phyloP scores from a whole-genome alignment of 2,797 vertebrate species.

The Bryconaethiops microstoma region DNA sequence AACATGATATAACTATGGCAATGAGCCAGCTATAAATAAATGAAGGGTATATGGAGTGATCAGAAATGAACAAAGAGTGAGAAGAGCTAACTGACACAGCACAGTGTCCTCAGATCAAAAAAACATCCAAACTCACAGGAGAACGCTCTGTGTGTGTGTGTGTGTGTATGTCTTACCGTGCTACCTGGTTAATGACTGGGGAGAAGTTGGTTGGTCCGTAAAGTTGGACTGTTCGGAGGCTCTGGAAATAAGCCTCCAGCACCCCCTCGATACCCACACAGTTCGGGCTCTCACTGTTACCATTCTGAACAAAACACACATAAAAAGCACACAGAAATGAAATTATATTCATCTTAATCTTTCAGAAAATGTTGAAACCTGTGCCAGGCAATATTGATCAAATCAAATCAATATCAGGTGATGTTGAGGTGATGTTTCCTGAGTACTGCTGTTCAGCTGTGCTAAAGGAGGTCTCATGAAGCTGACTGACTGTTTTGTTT shows the following conservation, averaged over 20 bases:
- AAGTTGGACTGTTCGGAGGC: slow-evolving; percentile 93
- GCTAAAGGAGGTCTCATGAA: too few relatives aligned
- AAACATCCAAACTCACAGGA: slow-evolving; percentile 6
- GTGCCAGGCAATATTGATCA: background rate
- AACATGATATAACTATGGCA: slow-evolving; percentile 37
- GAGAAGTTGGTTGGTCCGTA: slow-evolving; percentile 97
- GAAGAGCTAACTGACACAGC: slow-evolving; percentile 13
- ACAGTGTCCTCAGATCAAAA: slow-evolving; percentile 9
- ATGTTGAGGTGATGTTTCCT: background rate
- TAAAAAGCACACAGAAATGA: background rate
- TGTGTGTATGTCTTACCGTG: slow-evolving; percentile 80
- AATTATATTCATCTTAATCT: background rate
- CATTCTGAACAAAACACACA: slow-evolving; percentile 75
- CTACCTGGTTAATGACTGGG: slow-evolving; percentile 95
- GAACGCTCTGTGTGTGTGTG: background rate
- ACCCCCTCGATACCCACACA: slow-evolving; percentile 94
- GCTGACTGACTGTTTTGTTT: too few relatives aligned
- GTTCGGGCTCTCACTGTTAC: slow-evolving; percentile 87
- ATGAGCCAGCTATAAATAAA: slow-evolving; percentile 40
- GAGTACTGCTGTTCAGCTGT: too few relatives aligned
- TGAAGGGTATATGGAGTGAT: background rate
- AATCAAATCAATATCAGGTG: background rate
- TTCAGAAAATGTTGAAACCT: background rate
- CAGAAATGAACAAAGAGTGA: slow-evolving; percentile 14
- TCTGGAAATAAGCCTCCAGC: slow-evolving; percentile 93